Conservation (phyloP, 2,113 vertebrate species). For the Melospiza georgiana region DNA sequence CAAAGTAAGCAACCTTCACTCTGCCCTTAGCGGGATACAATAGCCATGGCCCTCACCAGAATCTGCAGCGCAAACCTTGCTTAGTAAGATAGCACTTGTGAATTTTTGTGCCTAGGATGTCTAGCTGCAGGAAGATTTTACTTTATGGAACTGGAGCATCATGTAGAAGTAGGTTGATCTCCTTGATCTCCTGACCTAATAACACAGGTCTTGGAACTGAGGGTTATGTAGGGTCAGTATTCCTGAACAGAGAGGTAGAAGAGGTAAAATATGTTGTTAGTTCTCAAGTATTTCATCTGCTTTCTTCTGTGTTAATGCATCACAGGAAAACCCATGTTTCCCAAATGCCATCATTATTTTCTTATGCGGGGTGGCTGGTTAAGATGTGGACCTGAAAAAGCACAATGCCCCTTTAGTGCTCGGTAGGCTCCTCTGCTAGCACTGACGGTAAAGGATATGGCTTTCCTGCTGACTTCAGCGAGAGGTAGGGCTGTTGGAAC, state of each 20-base stretch:
- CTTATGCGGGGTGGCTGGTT: not conserved
- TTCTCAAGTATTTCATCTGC: not conserved
- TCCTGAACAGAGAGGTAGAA: not conserved
- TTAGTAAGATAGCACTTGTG: not conserved
- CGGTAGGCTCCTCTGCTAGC: not conserved
- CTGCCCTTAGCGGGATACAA: not conserved
- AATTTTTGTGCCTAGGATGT: not conserved
- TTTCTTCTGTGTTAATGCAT: not conserved
- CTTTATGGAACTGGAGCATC: not conserved
- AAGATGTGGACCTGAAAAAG: not conserved
- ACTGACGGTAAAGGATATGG: not conserved
- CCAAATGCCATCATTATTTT: rapidly evolving
- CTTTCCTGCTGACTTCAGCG: constrained; percentile 33
- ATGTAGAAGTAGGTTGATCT: not conserved
- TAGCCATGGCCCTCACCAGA: not conserved
- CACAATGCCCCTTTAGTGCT: not conserved
- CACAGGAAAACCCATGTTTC: not conserved
- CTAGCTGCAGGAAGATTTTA: not conserved
- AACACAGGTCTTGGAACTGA: not conserved
- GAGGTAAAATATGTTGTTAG: not conserved
- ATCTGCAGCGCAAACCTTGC: not conserved
- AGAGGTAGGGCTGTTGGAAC: constrained; percentile 9
- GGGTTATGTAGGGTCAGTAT: not conserved
- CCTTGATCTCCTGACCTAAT: not conserved
- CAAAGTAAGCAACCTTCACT: not conserved